These are phyloP conservation scores for Pelodiscus sinensis DNA, from an alignment of 2,113 vertebrate genomes.

Conservation along the genomic window DNA sequence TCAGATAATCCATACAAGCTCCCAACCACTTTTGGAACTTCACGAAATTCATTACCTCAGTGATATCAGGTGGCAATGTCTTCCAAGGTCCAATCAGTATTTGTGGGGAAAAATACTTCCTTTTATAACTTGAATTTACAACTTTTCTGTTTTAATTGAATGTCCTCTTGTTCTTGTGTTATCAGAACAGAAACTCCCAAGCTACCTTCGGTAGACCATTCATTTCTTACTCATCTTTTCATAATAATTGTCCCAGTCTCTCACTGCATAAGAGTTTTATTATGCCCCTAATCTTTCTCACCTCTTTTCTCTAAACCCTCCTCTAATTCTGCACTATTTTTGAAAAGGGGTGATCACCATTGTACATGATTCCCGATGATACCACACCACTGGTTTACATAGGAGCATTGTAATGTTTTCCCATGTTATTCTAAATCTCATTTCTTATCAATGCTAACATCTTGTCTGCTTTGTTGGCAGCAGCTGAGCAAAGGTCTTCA, in stretches of 20 bases:
- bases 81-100: not conserved
- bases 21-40: not conserved
- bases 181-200: not conserved
- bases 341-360: not conserved
- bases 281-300: fast-evolving
- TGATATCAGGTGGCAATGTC: not conserved
- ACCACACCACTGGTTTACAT: not conserved
- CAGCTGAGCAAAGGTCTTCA: not conserved
- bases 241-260: not conserved
- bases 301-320: not conserved
- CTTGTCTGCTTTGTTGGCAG: not conserved
- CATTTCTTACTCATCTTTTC: not conserved
- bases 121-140: not conserved
- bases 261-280: not conserved
- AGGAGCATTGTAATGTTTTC: not conserved
- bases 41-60: not conserved
- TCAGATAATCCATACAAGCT: not conserved
- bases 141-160: not conserved
- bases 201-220: not conserved
- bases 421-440: not conserved
- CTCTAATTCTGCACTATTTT: not conserved
- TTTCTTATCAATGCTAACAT: not conserved
- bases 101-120: not conserved
- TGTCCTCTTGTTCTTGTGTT: not conserved
- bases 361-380: not conserved